phyloP scores from a whole-genome alignment of 2,113 vertebrate genomes.

The Notarius lentiginosus region DNA sequence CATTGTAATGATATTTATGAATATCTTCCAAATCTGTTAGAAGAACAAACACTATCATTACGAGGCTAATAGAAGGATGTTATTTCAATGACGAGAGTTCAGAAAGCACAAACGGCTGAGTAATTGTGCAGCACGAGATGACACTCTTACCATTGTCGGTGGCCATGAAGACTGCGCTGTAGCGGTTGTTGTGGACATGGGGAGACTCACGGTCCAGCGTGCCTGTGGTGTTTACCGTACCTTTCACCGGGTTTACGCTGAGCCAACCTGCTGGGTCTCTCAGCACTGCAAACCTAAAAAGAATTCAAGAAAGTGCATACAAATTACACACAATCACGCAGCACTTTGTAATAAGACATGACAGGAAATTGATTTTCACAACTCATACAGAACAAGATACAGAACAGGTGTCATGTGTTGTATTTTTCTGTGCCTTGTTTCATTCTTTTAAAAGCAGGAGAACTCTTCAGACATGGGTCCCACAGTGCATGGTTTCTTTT shows the following conservation, averaged over 20 bases:
- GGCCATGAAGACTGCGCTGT: conserved; percentile 89
- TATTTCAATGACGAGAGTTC: background rate
- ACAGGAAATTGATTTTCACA: background rate
- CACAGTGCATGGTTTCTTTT: background rate
- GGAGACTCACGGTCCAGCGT: conserved; percentile 89
- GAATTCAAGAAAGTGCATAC: background rate
- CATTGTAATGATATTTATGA: background rate
- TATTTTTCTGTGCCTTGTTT: background rate
- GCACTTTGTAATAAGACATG: background rate
- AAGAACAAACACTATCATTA: background rate
- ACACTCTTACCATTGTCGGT: conserved; percentile 88
- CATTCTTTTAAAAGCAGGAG: background rate
- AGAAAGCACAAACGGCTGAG: background rate
- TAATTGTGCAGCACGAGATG: background rate
- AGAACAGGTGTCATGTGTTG: background rate
- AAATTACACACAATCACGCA: conserved; percentile 16
- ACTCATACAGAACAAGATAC: background rate
- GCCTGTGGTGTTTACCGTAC: conserved; percentile 85
- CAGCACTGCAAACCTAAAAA: conserved; percentile 82
- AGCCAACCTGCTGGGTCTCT: conserved; percentile 93
- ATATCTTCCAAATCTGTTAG: conserved; percentile 12
- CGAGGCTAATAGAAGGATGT: background rate
- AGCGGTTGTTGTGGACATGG: conserved; percentile 83
- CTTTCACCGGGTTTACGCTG: conserved; percentile 87
- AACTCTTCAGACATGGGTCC: background rate